These are phyloP conservation scores for Ormyrus labotus DNA, from an alignment of 2,888 invertebrate species.

Conservation along the genomic window DNA sequence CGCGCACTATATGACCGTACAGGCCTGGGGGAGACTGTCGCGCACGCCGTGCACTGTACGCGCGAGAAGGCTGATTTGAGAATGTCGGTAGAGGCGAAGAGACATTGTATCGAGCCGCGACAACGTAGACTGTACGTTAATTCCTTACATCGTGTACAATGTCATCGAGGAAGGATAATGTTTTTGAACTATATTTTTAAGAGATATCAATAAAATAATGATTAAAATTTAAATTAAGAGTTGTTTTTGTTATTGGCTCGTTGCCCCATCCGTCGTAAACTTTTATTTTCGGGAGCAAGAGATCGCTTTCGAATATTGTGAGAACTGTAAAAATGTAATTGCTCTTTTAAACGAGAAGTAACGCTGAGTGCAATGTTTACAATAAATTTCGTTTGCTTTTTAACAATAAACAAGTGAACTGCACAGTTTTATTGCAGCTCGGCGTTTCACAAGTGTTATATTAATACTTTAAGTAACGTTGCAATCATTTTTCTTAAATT, in stretches of 20 bases:
- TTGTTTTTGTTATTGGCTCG: background rate
- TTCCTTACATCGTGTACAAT: background rate
- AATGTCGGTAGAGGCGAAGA: background rate
- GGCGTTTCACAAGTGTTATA: too few species aligned
- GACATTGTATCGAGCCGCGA: background rate
- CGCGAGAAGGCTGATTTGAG: slow-evolving; percentile 4
- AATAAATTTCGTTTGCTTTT: too few species aligned
- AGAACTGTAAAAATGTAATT: too few species aligned
- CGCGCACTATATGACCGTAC: background rate
- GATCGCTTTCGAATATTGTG: too few species aligned
- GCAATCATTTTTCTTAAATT: too few species aligned
- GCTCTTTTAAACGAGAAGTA: too few species aligned
- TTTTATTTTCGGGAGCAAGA: too few species aligned
- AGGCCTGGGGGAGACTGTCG: background rate
- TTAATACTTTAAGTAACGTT: too few species aligned
- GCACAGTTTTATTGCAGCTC: too few species aligned
- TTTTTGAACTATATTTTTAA: slow-evolving; percentile 18
- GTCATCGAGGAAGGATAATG: slow-evolving; percentile 6
- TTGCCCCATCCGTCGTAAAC: too few species aligned
- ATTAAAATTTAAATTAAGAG: background rate
- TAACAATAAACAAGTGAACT: too few species aligned
- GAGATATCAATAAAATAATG: slow-evolving; percentile 7
- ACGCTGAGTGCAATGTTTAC: too few species aligned
- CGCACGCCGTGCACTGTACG: background rate
- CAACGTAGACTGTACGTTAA: background rate